Conservation (phyloP, 1,140 invertebrate genomes). For the Lethrus apterus region DNA sequence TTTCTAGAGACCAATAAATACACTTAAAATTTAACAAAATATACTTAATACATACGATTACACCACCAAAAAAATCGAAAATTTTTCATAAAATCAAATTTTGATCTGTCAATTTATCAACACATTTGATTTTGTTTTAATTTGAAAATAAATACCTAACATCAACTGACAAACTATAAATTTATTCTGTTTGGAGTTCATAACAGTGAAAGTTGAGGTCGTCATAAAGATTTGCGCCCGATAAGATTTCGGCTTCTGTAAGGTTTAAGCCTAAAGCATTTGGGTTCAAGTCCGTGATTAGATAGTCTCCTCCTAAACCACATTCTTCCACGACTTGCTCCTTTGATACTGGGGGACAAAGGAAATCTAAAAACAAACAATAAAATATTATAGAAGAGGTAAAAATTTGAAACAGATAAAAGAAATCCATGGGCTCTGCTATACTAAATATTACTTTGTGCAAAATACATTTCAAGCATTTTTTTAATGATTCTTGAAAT, state of each 20-base stretch:
- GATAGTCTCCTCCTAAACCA: conserved; percentile 45
- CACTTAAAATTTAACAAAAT: no score
- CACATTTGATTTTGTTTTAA: no score
- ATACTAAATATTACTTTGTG: neutral
- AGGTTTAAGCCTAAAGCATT: conserved; percentile 45
- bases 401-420: no score
- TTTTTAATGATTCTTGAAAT: neutral
- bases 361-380: conserved; percentile 44
- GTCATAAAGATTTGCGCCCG: conserved; percentile 47
- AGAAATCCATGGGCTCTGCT: no score
- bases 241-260: conserved; percentile 44
- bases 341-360: conserved; percentile 50
- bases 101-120: no score
- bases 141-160: no score
- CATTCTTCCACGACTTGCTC: conserved; percentile 52
- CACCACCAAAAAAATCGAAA: no score
- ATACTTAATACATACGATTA: no score
- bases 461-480: neutral
- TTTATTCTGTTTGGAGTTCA: conserved; percentile 26
- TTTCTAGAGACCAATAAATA: no score
- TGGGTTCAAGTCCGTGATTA: conserved; percentile 50
- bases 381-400: no score
- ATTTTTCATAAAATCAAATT: no score
- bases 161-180: no score
- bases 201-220: conserved; percentile 50